Base-by-base conservation (phyloP, 2,888 invertebrate species). In the Drosophila neonasuta region DNA sequence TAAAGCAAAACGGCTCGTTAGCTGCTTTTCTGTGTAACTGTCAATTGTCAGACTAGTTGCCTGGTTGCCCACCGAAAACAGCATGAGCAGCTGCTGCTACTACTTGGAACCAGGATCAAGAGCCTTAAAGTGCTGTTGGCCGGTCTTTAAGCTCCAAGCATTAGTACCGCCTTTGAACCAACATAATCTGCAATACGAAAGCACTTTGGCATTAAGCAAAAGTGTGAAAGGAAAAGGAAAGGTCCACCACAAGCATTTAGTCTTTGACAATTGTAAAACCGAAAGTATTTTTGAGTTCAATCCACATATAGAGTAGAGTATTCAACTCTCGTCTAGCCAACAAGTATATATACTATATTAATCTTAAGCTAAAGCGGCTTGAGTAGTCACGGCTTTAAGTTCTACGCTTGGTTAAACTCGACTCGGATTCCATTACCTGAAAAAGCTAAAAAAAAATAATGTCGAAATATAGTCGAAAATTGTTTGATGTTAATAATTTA, bases 401-500 rank as follows among this genome's bases (percentile, higher is more conserved):
- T 29, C 20, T 32, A 54, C 44, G 77, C 65, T 62, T 54, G 61
- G 65, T 60, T 80, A 48, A 73, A 66, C 66, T 71, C 54, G 81
- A 68, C 66, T 69, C 24, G 46, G 59, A 71, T 69, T 80, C 66
- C 66, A 80, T 84, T 84, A 80, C 61, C 67, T 54, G 63, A 39
- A 49, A 50, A 52, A 50, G 54, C 36, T 29, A 48, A 51, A 57
- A 45, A 56, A 64, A 24, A 24, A 20, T 20, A 44, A 58, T 24
- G 36, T 45, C 30, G 11, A 68, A 58, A 39, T 24, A 32, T 30
- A 39, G 32, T 24, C 41, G 34, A 64, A 73, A 67, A 55, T 17
- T 73, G 68, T 67, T 75, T 72, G 64, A 67, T 71, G 73, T 85
- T 71, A 81, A 82, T 85, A 77, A 79, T 74, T 79, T 36, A 46